phyloP scores from a whole-genome alignment of 2,888 invertebrate species.

The Apeira syringaria region DNA sequence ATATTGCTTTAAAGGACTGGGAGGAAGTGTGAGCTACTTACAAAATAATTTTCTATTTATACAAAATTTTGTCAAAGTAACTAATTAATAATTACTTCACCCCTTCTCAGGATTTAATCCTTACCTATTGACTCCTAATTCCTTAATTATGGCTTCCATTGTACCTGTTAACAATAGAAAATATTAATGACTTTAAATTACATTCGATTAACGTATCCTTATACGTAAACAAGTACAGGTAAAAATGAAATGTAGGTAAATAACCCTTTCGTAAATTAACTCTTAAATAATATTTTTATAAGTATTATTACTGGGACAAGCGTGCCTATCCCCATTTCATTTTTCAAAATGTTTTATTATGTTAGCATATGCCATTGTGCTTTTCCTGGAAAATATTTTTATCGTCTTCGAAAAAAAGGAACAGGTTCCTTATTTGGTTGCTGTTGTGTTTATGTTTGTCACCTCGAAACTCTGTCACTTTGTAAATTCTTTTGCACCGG shows the following conservation, averaged over 20 bases:
- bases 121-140: conserved; percentile 21
- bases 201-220: not conserved
- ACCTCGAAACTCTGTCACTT: too few species aligned
- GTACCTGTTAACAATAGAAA: conserved; percentile 22
- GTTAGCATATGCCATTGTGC: too few species aligned
- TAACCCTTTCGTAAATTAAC: conserved; percentile 3
- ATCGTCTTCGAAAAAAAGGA: too few species aligned
- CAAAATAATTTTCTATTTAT: conserved; percentile 34
- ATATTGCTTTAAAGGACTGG: conserved; percentile 39
- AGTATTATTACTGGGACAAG: too few species aligned
- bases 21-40: conserved; percentile 35
- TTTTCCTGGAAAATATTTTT: too few species aligned
- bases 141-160: conserved; percentile 20
- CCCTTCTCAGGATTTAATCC: conserved; percentile 31
- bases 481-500: too few species aligned
- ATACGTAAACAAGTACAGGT: conserved; percentile 17
- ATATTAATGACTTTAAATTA: conserved; percentile 1
- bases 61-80: conserved; percentile 25
- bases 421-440: too few species aligned
- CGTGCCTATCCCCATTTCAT: too few species aligned
- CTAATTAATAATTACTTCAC: conserved; percentile 40
- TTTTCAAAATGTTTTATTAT: too few species aligned
- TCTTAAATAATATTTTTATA: too few species aligned
- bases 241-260: conserved; percentile 8
- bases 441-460: too few species aligned